A percentile compares a stretch with the other conserved stretches of the same genome.
phyloP scores from a whole-genome alignment of 2,888 invertebrate species.

The Chrysotoxum bicinctum region DNA sequence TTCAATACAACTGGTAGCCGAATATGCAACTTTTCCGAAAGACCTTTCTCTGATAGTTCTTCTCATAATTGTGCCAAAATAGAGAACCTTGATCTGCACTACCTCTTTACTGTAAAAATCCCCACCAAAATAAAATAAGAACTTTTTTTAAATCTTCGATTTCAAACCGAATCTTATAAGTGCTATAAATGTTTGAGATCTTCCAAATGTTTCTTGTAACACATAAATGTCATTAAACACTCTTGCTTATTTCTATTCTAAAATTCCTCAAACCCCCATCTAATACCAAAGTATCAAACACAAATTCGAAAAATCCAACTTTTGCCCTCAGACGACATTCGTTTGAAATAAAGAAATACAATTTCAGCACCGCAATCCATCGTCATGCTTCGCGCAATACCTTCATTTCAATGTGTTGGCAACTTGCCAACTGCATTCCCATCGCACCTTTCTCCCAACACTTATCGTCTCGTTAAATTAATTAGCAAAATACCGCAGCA shows the following conservation, averaged over 20 bases:
- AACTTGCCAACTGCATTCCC: conserved; percentile 19
- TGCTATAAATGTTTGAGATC: conserved; percentile 28
- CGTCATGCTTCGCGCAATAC: conserved; percentile 1
- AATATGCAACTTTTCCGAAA: too few species aligned
- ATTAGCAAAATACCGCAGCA: conserved; percentile 43
- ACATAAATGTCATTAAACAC: conserved; percentile 1
- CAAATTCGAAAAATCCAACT: conserved; percentile 40
- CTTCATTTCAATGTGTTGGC: conserved; percentile 30
- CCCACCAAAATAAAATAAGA: too few species aligned
- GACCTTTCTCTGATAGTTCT: too few species aligned
- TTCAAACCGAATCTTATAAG: background rate
- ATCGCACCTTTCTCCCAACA: conserved; percentile 34
- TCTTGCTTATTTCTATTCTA: background rate
- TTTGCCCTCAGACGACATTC: conserved; percentile 33
- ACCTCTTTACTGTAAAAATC: too few species aligned
- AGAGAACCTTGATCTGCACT: too few species aligned
- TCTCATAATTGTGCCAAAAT: too few species aligned
- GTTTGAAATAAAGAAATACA: conserved; percentile 42
- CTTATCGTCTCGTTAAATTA: conserved; percentile 44
- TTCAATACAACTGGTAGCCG: too few species aligned
- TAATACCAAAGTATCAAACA: background rate
- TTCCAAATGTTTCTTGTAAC: conserved; percentile 18
- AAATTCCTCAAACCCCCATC: background rate
- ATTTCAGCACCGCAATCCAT: conserved; percentile 48
- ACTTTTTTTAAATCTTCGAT: background rate